Evolutionary conservation across 2,113 vertebrate species (phyloP).

Genomic region (Octodon degus): DNA sequence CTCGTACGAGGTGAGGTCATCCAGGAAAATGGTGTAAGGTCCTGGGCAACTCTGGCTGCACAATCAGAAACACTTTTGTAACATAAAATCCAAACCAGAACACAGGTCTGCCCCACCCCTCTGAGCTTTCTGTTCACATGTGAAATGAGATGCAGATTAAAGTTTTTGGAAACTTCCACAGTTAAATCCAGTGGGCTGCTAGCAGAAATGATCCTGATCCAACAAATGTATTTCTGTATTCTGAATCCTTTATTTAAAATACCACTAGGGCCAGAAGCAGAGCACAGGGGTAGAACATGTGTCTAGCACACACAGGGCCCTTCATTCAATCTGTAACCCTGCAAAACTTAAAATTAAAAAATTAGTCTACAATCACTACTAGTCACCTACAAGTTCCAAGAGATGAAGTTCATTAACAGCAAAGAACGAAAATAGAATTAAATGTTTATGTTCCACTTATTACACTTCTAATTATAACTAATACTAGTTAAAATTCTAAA

Average conservation of each 20-base stretch:
- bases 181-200: neutral
- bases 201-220: neutral
- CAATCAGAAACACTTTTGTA: neutral
- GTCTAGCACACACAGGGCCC: neutral
- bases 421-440: neutral
- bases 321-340: neutral
- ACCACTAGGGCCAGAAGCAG: neutral
- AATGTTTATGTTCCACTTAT: neutral
- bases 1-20: neutral
- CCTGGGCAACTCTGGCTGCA: neutral
- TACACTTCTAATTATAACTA: conserved; percentile 34
- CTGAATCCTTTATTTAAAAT: conserved; percentile 1
- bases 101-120: neutral
- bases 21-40: too few relatives aligned
- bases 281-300: too few relatives aligned
- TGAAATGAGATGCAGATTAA: neutral
- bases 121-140: neutral
- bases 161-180: neutral
- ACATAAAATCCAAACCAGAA: neutral
- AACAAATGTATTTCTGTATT: neutral
- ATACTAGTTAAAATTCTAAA: neutral
- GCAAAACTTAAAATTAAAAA: neutral
- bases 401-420: neutral
- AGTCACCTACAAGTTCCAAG: neutral
- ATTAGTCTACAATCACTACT: neutral